These are phyloP conservation scores for Dreissena rostriformis DNA, from an alignment of 1,140 invertebrate species.

Conservation along the genomic window DNA sequence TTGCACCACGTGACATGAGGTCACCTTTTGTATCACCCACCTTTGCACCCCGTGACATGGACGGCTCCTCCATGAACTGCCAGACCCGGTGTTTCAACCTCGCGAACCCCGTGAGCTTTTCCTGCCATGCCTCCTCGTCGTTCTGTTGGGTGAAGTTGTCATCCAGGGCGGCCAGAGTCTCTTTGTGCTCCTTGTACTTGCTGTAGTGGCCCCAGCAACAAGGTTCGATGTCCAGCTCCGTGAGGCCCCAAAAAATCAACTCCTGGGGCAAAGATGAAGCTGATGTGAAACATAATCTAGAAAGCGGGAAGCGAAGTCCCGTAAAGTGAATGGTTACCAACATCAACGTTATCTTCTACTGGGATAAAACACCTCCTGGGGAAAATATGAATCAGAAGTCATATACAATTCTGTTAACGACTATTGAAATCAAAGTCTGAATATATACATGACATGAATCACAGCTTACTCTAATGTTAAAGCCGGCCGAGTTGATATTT, in stretches of 20 bases:
- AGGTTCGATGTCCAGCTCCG: slow-evolving; percentile 78
- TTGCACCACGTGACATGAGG: too few species aligned
- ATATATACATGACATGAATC: too few species aligned
- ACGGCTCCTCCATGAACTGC: slow-evolving; percentile 77
- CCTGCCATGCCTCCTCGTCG: slow-evolving; percentile 66
- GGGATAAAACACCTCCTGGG: too few species aligned
- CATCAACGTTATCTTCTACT: too few species aligned
- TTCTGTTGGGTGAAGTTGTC: slow-evolving; percentile 76
- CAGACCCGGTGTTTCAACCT: slow-evolving; percentile 75
- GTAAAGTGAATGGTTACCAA: too few species aligned
- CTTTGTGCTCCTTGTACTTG: slow-evolving; percentile 77
- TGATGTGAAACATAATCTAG: too few species aligned
- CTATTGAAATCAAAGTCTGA: too few species aligned
- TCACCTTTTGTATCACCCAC: slow-evolving; percentile 46
- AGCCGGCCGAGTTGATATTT: too few species aligned
- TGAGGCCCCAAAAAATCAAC: slow-evolving; percentile 79
- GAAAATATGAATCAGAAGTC: too few species aligned
- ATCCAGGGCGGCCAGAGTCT: slow-evolving; percentile 77
- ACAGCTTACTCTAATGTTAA: too few species aligned
- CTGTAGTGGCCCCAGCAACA: slow-evolving; percentile 81
- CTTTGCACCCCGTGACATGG: slow-evolving; percentile 75
- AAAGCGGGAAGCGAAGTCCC: background rate
- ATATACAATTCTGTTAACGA: too few species aligned
- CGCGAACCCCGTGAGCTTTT: slow-evolving; percentile 64
- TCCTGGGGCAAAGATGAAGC: slow-evolving; percentile 64